A percentile compares a stretch with the other conserved stretches of the same genome.
Evolutionary conservation across 2,888 invertebrate genomes (phyloP).

Genomic region (Andrena trimmerana): DNA sequence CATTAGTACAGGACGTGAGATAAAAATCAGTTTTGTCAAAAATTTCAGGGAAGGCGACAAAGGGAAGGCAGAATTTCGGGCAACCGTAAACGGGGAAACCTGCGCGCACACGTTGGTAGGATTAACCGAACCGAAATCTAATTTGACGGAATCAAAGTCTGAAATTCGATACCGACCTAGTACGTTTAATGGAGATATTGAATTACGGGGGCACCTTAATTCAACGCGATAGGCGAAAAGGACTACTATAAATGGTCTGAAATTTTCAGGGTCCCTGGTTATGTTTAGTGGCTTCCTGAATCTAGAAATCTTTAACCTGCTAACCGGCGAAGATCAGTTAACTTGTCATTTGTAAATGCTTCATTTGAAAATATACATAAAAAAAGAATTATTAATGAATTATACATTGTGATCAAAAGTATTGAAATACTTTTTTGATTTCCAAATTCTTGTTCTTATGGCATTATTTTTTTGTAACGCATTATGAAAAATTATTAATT

Average conservation of each 20-base stretch:
- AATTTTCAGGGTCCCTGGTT: slow-evolving; percentile 65
- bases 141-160: slow-evolving; percentile 72
- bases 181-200: slow-evolving; percentile 79
- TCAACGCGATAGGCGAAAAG: slow-evolving; percentile 77
- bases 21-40: slow-evolving; percentile 36
- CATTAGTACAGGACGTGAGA: slow-evolving; percentile 2
- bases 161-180: slow-evolving; percentile 76
- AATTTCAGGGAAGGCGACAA: slow-evolving; percentile 1
- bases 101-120: slow-evolving; percentile 46
- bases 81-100: slow-evolving; percentile 55
- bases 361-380: too few species aligned
- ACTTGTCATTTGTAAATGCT: too few species aligned
- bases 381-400: too few species aligned
- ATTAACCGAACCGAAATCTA: slow-evolving; percentile 71
- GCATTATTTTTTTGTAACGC: too few species aligned
- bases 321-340: neutral
- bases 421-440: too few species aligned
- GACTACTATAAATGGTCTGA: slow-evolving; percentile 72
- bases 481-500: too few species aligned
- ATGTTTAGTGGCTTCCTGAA: neutral
- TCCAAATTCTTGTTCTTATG: too few species aligned
- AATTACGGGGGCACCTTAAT: slow-evolving; percentile 78
- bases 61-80: slow-evolving; percentile 25
- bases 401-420: too few species aligned
- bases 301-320: neutral